Evolutionary conservation across 2,797 vertebrate genomes (phyloP), one percentile per base, ranked within the genome.

Genomic region (Hippocampus kuda): DNA sequence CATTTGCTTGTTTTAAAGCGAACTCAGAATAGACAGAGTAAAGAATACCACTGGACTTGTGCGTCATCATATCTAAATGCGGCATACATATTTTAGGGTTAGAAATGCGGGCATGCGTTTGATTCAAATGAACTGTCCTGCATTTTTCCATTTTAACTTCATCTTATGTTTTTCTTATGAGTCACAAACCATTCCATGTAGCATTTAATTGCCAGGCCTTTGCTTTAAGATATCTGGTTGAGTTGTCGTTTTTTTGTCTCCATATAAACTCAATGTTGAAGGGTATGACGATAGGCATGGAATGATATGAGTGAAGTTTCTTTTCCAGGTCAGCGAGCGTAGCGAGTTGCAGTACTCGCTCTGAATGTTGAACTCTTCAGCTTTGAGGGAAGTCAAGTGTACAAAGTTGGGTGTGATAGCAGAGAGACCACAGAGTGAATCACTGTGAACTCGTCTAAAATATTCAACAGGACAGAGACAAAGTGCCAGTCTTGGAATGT

Each of bases 391-490:
- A 76, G 74, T 77, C 68, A 68, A 68, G 77, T 66, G 72, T 64
- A 66, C 72, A 46, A 71, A 71, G 60, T 42, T 46, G 68, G 70
- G 69, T 66, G 72, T n/a, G 70, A 73, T 70, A 13, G 60, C 68
- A 69, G 67, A 73, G 59, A 76, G 65, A 53, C 78, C 77, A 75
- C 83, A 83, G 74, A 73, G 67, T 13, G 69, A 70, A 72, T 80
- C 63, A 49, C 44, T 48, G 24, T 48, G 44, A 48, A 65, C 44
- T 74, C 70, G 42, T 10, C 75, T 88, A 56, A 88, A 88, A 87
- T 85, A 87, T 88, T 88, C 68, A 89, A 79, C 73, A 79, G 79
- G 5, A 4, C 67, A 67, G 72, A 70, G 73, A 72, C 41, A 57
- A 54, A 70, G 48, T 70, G 57, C 7, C 67, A 51, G 22, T 56